These are phyloP conservation scores for Podabrus alpinus DNA, from an alignment of 2,888 invertebrate species.

Conservation along the genomic window DNA sequence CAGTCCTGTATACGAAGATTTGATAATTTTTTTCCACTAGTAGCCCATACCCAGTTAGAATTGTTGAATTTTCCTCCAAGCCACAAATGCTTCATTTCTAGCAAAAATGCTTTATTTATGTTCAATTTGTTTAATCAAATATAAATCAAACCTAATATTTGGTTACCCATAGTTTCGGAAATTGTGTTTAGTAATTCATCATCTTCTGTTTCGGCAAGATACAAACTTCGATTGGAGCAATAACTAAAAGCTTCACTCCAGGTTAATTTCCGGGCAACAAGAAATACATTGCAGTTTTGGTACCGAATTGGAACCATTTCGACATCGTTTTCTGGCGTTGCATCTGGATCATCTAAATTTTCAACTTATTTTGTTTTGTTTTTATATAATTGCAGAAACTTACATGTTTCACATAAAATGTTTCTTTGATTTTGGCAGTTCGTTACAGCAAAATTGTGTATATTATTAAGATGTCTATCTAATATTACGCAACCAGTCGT, in stretches of 20 bases:
- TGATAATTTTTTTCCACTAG: neutral
- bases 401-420: slow-evolving; percentile 15
- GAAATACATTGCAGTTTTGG: neutral
- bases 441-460: neutral
- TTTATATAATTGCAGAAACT: neutral
- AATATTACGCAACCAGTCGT: slow-evolving; percentile 9
- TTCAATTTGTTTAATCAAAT: neutral
- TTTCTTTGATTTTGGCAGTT: neutral
- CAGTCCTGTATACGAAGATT: neutral
- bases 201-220: slow-evolving; percentile 4
- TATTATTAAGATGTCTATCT: neutral
- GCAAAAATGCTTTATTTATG: neutral
- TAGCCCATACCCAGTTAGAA: neutral
- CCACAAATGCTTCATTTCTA: slow-evolving; percentile 10
- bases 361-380: neutral
- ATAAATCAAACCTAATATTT: neutral
- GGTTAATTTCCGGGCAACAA: neutral
- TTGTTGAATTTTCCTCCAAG: slow-evolving; percentile 1
- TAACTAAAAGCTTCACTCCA: slow-evolving; percentile 1
- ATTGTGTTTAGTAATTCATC: neutral
- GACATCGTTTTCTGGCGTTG: neutral
- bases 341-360: neutral
- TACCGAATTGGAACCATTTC: neutral
- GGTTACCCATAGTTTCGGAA: neutral
- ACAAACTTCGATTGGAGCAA: neutral